These are phyloP conservation scores for Gambelia wislizenii DNA, from an alignment of 2,797 vertebrate genomes.

Conservation along the genomic window DNA sequence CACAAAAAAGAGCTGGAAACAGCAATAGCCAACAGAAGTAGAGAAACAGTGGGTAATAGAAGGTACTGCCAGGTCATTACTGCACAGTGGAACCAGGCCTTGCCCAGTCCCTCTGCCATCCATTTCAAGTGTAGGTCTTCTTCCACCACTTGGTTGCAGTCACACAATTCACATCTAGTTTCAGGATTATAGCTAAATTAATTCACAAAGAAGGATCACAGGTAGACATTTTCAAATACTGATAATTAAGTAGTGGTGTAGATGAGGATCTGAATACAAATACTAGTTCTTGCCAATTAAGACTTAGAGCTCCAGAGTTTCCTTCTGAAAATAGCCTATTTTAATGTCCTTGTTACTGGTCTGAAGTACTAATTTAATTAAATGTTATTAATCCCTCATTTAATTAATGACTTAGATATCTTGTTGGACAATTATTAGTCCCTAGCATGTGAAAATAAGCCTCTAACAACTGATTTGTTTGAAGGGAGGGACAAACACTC, in stretches of 20 bases:
- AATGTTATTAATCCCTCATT: conserved; percentile 7
- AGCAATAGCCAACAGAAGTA: background rate
- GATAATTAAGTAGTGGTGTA: background rate
- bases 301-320: background rate
- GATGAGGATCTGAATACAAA: background rate
- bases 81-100: background rate
- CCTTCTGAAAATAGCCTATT: background rate
- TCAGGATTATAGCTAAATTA: conserved; percentile 10
- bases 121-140: background rate
- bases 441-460: conserved; percentile 7
- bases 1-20: background rate
- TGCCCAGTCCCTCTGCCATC: background rate
- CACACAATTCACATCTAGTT: background rate
- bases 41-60: background rate
- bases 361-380: conserved; percentile 16
- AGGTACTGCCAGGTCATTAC: background rate
- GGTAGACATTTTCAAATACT: background rate
- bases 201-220: conserved; percentile 14
- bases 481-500: background rate
- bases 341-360: background rate
- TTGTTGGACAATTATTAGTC: conserved; percentile 8
- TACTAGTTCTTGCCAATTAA: background rate
- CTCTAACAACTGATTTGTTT: conserved; percentile 16
- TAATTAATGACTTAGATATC: conserved; percentile 28
- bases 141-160: background rate